Evolutionary conservation across 2,888 invertebrate species (phyloP), one percentile per base, ranked within the genome.

Genomic region (Drosophila leonis): DNA sequence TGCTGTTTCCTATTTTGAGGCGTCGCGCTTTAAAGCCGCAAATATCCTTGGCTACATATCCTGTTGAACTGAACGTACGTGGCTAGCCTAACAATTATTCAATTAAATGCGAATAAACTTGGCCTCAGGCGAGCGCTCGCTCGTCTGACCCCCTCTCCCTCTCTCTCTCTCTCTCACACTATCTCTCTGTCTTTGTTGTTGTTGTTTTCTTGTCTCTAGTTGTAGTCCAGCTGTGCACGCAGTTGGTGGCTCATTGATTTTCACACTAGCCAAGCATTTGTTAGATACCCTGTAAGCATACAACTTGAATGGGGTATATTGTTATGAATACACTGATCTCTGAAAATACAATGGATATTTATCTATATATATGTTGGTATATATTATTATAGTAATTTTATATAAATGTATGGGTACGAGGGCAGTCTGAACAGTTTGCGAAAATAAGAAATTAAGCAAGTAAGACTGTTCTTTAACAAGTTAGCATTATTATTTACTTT

Each of bases 51-150:
- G 37, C 59, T 6, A 27, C 24, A n/a, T 65, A 55, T 61, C 68
- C 63, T 75, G n/a, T 57, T 20, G 18, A 63, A 48, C 46, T 37
- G 15, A 55, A 80, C 74, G 91, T 91, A 92, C 90, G 91, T 89
- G 86, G 90, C 83, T 87, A 88, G 91, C 88, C 84, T 90, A 91
- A 86, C 90, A 92, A 92, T 92, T 92, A 92, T 92, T 92, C 92
- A 92, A 92, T 92, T 92, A 92, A 92, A 92, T 92, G 90, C 89
- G 89, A 90, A 92, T 91, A 90, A 90, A 89, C 86, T 78, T 80
- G 82, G 84, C 91, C 80, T 78, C 33, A 46, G 48, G 71, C 63
- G 15, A 31, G 29, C 20, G 18, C 31, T 46, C n/a, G 27, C 24
- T 29, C 29, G 39, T 41, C 41, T 29, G 54, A 39, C 6, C 27